phyloP scores from a whole-genome alignment of 1,140 invertebrate species.

The Drosophila sp. region DNA sequence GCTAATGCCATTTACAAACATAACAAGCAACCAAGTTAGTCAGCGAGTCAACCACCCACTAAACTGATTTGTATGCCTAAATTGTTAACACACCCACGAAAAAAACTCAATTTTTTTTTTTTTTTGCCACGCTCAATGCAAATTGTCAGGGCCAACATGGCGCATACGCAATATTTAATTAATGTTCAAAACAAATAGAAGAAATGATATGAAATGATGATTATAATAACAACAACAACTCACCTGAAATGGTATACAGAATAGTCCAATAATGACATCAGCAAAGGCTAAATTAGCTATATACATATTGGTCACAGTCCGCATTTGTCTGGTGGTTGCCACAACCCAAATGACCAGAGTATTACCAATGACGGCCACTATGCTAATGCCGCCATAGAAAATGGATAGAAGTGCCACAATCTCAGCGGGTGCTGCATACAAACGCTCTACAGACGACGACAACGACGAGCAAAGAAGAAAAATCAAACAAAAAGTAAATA shows the following conservation, averaged over 20 bases:
- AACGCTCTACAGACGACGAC: constrained; percentile 51
- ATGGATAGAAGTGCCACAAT: constrained; percentile 90
- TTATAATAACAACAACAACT: constrained; percentile 46
- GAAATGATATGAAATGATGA: background rate
- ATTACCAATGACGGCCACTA: constrained; percentile 92
- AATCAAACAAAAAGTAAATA: background rate
- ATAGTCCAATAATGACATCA: constrained; percentile 91
- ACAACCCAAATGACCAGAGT: constrained; percentile 92
- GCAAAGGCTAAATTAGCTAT: constrained; percentile 91
- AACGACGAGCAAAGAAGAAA: background rate
- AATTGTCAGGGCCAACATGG: constrained; percentile 19
- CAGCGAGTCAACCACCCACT: constrained; percentile 10
- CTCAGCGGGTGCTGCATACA: constrained; percentile 89
- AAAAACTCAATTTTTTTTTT: constrained; percentile 52
- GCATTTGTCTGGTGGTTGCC: constrained; percentile 88
- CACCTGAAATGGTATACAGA: constrained; percentile 92
- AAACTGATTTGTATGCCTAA: constrained; percentile 58
- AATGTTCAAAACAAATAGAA: constrained; percentile 12
- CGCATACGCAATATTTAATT: constrained; percentile 59
- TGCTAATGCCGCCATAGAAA: constrained; percentile 91
- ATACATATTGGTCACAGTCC: constrained; percentile 92
- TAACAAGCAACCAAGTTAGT: background rate
- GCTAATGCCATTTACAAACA: constrained; percentile 43
- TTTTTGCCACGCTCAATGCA: constrained; percentile 2
- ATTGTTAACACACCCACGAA: constrained; percentile 48